phyloP scores from a whole-genome alignment of 1,140 invertebrate genomes.

The Nymphalis io region DNA sequence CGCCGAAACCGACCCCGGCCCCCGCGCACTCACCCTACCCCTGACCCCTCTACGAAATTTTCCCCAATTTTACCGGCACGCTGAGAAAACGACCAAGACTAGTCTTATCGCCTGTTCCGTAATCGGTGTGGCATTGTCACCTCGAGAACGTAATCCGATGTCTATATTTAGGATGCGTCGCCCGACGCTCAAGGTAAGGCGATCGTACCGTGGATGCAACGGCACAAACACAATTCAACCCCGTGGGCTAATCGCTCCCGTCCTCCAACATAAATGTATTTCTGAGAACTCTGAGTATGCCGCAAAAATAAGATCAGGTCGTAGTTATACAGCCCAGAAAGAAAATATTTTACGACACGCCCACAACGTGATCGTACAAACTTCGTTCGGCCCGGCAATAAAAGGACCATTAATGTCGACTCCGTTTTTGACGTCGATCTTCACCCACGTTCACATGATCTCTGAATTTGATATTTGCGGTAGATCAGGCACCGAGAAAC shows the following conservation, averaged over 20 bases:
- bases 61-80: slow-evolving; percentile 46
- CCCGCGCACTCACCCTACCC: slow-evolving; percentile 48
- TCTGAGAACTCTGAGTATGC: slow-evolving; percentile 54
- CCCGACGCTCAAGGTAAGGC: slow-evolving; percentile 37
- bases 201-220: slow-evolving; percentile 31
- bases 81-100: slow-evolving; percentile 26
- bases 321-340: slow-evolving; percentile 48
- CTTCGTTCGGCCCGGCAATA: slow-evolving; percentile 50
- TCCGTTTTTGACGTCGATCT: slow-evolving; percentile 48
- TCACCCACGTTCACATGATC: slow-evolving; percentile 59
- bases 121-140: slow-evolving; percentile 44
- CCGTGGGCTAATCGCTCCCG: neutral
- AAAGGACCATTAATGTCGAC: slow-evolving; percentile 60
- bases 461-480: slow-evolving; percentile 46
- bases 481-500: slow-evolving; percentile 54
- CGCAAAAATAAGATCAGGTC: slow-evolving; percentile 59
- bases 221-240: slow-evolving; percentile 11
- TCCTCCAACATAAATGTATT: slow-evolving; percentile 32
- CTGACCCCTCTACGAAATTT: slow-evolving; percentile 50
- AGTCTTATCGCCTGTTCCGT: slow-evolving; percentile 22
- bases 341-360: slow-evolving; percentile 69
- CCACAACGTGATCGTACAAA: slow-evolving; percentile 52
- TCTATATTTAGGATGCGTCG: slow-evolving; percentile 55
- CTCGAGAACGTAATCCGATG: slow-evolving; percentile 45
- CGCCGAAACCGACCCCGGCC: slow-evolving; percentile 64